These are phyloP conservation scores for Ammospiza caudacuta DNA, from an alignment of 2,113 vertebrate genomes.

Conservation along the genomic window DNA sequence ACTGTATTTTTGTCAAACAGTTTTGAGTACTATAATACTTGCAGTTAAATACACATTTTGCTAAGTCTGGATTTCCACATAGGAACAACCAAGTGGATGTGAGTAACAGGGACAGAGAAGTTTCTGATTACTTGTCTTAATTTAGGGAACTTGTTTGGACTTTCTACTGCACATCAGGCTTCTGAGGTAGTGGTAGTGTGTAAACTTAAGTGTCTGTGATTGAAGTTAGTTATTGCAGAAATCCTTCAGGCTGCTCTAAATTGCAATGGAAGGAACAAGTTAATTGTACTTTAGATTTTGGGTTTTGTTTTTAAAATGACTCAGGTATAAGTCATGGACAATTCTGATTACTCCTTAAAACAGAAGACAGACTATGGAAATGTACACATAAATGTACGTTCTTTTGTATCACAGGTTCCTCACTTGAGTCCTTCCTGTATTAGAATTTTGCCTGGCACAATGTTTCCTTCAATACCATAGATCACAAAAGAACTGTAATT, in stretches of 20 bases:
- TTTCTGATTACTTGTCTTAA: background rate
- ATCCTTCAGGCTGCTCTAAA: background rate
- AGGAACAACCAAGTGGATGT: background rate
- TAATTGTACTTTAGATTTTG: background rate
- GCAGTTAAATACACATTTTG: background rate
- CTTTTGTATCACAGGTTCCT: background rate
- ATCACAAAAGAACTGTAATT: background rate
- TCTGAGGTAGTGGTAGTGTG: background rate
- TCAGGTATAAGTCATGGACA: background rate
- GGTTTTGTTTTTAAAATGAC: background rate
- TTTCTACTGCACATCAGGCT: background rate
- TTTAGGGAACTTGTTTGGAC: background rate
- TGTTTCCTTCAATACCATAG: background rate
- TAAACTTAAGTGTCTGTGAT: background rate
- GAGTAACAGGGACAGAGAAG: background rate
- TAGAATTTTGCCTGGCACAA: background rate
- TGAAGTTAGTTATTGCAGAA: background rate
- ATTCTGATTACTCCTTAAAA: background rate
- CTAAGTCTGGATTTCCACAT: background rate
- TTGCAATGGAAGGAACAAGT: background rate
- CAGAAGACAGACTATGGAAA: background rate
- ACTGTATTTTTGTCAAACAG: background rate
- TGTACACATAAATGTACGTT: rapidly evolving
- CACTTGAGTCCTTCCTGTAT: background rate
- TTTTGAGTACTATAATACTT: constrained; percentile 29